A percentile compares a stretch with the other conserved stretches of the same genome.
These are phyloP conservation scores for Cartodere bifasciata DNA, from an alignment of 2,888 invertebrate species.

Conservation along the genomic window DNA sequence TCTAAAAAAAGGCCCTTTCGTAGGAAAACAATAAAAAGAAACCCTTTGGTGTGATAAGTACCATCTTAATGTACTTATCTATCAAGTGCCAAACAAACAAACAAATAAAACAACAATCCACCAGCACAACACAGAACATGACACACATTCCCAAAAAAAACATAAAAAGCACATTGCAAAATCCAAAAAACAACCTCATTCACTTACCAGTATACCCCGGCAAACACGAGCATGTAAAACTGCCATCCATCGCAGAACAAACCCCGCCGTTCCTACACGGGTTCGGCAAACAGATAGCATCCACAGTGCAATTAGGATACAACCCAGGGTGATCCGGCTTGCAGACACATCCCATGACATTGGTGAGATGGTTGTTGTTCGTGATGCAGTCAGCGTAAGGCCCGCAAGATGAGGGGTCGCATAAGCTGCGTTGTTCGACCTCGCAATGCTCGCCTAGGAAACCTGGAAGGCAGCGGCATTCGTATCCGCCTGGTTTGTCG, in stretches of 20 bases:
- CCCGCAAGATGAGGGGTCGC: constrained; percentile 45
- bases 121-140: too few species aligned
- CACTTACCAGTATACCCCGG: constrained; percentile 55
- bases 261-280: constrained; percentile 66
- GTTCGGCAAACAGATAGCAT: constrained; percentile 48
- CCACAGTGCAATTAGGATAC: constrained; percentile 36
- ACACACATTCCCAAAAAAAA: too few species aligned
- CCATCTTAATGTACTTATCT: too few species aligned
- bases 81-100: too few species aligned
- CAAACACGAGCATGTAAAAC: constrained; percentile 58
- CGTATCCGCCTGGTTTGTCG: constrained; percentile 42
- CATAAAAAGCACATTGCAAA: too few species aligned
- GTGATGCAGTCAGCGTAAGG: constrained; percentile 53
- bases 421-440: constrained; percentile 28
- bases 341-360: constrained; percentile 46
- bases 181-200: too few species aligned
- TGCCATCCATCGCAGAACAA: constrained; percentile 43
- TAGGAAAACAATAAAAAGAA: too few species aligned
- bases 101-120: too few species aligned
- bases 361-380: constrained; percentile 27
- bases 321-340: constrained; percentile 48
- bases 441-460: constrained; percentile 43
- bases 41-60: too few species aligned
- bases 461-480: constrained; percentile 43
- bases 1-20: too few species aligned